Conservation (phyloP, 1,140 invertebrate species). For the Drosophila yakuba region DNA sequence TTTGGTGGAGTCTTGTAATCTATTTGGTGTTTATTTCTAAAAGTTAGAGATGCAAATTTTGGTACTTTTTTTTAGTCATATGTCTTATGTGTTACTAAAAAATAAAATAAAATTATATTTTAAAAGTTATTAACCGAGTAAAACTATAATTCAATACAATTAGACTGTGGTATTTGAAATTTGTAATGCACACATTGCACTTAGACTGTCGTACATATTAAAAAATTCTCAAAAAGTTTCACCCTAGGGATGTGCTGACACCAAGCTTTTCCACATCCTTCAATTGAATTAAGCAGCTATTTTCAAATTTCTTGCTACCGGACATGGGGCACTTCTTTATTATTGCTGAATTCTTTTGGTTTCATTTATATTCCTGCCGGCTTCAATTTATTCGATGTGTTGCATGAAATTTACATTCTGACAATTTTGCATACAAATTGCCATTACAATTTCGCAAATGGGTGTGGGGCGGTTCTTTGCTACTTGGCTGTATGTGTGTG, state of each 20-base stretch:
- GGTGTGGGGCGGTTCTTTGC: conserved; percentile 4
- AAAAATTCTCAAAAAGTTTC: not conserved
- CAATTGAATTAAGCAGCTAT: conserved; percentile 31
- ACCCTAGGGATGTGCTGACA: not conserved
- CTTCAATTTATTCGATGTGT: conserved; percentile 65
- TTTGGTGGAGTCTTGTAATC: no score
- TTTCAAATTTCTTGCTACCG: conserved; percentile 50
- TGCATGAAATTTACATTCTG: conserved; percentile 68
- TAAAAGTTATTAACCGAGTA: no score
- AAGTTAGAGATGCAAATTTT: no score
- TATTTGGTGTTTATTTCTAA: no score
- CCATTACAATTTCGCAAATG: conserved; percentile 56
- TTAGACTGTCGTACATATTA: not conserved
- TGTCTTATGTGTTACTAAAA: no score
- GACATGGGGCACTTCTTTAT: conserved; percentile 37
- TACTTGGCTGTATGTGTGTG: not conserved
- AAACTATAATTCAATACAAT: no score
- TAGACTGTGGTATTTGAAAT: no score
- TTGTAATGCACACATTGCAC: no score
- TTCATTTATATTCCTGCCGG: conserved; percentile 62
- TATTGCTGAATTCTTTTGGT: conserved; percentile 43
- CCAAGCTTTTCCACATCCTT: conserved; percentile 2
- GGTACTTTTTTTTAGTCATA: no score
- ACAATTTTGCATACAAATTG: conserved; percentile 79
- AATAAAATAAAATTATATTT: no score